Percentiles rank a stretch among this genome's conserved stretches.
These are phyloP conservation scores for Spilarctia lutea DNA, from an alignment of 2,888 invertebrate genomes.

Conservation along the genomic window DNA sequence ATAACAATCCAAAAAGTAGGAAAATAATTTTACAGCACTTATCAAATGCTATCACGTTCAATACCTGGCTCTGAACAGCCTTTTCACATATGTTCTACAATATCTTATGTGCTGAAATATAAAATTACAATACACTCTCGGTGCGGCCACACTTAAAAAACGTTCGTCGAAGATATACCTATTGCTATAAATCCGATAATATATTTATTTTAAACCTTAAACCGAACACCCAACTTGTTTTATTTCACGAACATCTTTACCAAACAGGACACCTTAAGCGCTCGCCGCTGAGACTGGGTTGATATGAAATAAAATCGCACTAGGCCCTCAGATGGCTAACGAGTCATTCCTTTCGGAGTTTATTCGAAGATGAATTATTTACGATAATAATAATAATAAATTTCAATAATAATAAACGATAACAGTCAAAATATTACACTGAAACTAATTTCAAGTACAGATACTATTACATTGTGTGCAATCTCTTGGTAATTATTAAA, in stretches of 20 bases:
- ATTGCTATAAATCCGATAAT: neutral
- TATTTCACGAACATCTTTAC: neutral
- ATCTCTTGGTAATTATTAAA: neutral
- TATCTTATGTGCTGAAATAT: constrained; percentile 30
- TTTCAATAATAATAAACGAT: too few species aligned
- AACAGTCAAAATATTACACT: neutral
- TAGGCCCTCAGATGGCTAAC: neutral
- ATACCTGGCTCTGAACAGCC: constrained; percentile 34
- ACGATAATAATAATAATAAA: too few species aligned
- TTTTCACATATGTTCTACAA: constrained; percentile 4
- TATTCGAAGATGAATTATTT: too few species aligned
- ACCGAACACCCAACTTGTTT: neutral
- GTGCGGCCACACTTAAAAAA: neutral
- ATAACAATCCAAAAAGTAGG: constrained; percentile 55
- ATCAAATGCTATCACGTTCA: constrained; percentile 39
- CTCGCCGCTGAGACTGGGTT: too few species aligned
- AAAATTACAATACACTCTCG: constrained; percentile 28
- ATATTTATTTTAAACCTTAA: neutral
- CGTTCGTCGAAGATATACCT: neutral
- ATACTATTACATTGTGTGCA: neutral
- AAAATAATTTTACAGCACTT: constrained; percentile 46
- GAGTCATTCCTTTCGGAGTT: neutral
- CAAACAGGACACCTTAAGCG: too few species aligned
- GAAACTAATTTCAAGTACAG: neutral
- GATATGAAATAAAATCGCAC: too few species aligned